Conservation (phyloP, 2,888 invertebrate genomes). For the Myopa testacea region DNA sequence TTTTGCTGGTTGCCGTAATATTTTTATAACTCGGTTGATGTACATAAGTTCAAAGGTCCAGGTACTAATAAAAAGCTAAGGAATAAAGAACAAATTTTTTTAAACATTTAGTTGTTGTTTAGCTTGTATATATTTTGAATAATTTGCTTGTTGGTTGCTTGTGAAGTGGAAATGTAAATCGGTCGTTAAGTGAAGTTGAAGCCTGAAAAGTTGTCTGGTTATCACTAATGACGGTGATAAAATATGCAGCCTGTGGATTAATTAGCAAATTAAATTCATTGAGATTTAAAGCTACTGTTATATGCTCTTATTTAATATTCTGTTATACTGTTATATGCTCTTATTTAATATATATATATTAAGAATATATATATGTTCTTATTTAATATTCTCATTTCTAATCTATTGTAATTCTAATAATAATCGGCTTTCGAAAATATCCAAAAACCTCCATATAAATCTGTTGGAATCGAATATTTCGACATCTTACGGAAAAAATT, state of each 20-base stretch:
- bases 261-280: too few relatives aligned
- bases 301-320: too few relatives aligned
- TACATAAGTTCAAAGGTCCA: not conserved
- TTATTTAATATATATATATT: too few relatives aligned
- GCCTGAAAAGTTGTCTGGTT: not conserved
- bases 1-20: not conserved
- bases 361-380: too few relatives aligned
- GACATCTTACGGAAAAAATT: too few relatives aligned
- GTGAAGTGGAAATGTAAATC: slow-evolving; percentile 4
- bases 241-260: too few relatives aligned
- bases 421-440: not conserved
- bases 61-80: not conserved
- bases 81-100: slow-evolving; percentile 7
- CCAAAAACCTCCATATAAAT: not conserved
- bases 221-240: too few relatives aligned
- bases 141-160: not conserved
- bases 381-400: too few relatives aligned
- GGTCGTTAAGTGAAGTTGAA: slow-evolving; percentile 20
- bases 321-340: too few relatives aligned
- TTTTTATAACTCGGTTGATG: slow-evolving; percentile 1
- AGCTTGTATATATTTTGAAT: not conserved
- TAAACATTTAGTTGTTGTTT: slow-evolving; percentile 6
- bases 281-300: too few relatives aligned
- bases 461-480: not conserved
- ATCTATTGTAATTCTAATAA: too few relatives aligned